A percentile compares a stretch with the other conserved stretches of the same genome.
Evolutionary conservation across 2,888 invertebrate genomes (phyloP).

Genomic region (Tryphoninae sp.): DNA sequence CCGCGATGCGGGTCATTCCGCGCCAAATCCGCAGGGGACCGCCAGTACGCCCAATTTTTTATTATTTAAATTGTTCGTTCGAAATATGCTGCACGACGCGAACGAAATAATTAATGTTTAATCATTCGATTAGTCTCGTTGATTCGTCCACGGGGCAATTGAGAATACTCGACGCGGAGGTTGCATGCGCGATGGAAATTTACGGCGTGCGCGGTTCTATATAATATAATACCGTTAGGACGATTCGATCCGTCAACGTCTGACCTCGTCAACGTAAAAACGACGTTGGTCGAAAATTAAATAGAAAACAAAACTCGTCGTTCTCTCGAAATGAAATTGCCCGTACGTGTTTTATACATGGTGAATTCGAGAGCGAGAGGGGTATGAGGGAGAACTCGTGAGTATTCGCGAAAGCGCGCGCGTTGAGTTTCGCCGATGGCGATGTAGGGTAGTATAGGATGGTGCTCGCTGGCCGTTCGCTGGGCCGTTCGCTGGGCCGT

Average conservation of each 20-base stretch:
- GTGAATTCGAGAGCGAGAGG: no score
- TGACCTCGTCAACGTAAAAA: no score
- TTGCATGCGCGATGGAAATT: no score
- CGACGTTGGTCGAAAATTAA: no score
- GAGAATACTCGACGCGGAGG: neutral
- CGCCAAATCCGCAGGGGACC: no score
- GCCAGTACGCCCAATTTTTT: no score
- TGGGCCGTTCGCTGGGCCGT: conserved; percentile 16
- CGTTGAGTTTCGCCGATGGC: conserved; percentile 22
- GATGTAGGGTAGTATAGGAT: neutral
- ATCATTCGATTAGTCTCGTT: neutral
- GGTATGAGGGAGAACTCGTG: neutral
- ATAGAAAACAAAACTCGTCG: no score
- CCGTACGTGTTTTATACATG: no score
- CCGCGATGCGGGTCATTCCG: no score
- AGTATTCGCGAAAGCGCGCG: neutral
- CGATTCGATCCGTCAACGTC: no score
- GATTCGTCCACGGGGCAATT: neutral
- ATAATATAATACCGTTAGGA: neutral
- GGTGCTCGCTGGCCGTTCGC: conserved; percentile 14
- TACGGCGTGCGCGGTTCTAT: neutral
- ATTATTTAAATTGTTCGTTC: no score
- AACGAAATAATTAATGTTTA: neutral
- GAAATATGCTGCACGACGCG: neutral
- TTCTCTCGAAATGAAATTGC: no score